Percentiles rank a stretch among this genome's conserved stretches.
Conservation (phyloP, 2,113 vertebrate species). For the Aramus guarauna region DNA sequence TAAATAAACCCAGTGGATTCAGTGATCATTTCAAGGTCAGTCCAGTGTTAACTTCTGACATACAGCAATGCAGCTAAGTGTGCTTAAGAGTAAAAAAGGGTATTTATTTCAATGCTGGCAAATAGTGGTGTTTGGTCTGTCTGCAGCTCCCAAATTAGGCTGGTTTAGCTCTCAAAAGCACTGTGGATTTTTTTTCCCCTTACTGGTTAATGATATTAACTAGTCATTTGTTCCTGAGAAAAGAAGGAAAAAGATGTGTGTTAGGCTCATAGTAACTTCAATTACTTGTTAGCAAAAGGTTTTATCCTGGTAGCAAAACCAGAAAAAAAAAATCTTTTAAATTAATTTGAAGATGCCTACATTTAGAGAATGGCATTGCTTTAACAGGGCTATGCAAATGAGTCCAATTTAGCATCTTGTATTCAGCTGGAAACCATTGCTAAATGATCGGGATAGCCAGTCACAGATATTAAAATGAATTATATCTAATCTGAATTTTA, state of each 20-base stretch:
- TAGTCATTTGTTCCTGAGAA: constrained; percentile 59
- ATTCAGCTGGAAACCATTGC: constrained; percentile 97
- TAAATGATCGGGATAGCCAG: constrained; percentile 99
- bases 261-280: constrained; percentile 73
- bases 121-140: constrained; percentile 41
- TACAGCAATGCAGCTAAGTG: constrained; percentile 4
- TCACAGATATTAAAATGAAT: constrained; percentile 99
- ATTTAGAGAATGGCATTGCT: constrained; percentile 88
- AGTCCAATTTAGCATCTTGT: constrained; percentile 96
- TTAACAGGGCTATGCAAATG: constrained; percentile 94
- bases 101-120: constrained; percentile 46
- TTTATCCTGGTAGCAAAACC: constrained; percentile 77
- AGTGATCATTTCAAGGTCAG: constrained; percentile 7
- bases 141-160: constrained; percentile 40
- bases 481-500: constrained; percentile 99
- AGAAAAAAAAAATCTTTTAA: constrained; percentile 77
- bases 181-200: neutral
- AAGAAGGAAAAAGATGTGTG: constrained; percentile 53
- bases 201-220: constrained; percentile 69
- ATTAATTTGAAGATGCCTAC: constrained; percentile 90
- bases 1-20: neutral
- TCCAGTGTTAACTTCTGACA: constrained; percentile 36
- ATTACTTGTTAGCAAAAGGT: constrained; percentile 79
- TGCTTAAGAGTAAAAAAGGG: constrained; percentile 17
- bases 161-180: constrained; percentile 23